These are phyloP conservation scores for Eilema depressum DNA, from an alignment of 2,888 invertebrate species.

Conservation along the genomic window DNA sequence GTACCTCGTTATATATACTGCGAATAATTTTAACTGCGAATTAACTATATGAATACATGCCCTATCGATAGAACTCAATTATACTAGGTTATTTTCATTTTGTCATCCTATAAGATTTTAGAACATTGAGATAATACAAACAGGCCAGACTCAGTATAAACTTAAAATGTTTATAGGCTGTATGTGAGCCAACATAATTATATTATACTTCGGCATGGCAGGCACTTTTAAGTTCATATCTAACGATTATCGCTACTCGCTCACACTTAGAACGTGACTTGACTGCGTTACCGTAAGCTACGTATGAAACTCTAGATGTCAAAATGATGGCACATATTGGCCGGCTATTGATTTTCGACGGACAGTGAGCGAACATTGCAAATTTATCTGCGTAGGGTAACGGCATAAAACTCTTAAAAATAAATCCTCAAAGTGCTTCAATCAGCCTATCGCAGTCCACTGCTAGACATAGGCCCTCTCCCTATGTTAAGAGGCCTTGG, in stretches of 20 bases:
- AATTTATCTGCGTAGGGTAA: conserved; percentile 43
- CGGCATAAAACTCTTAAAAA: conserved; percentile 20
- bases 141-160: neutral
- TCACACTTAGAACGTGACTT: conserved; percentile 31
- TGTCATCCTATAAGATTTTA: too few relatives aligned
- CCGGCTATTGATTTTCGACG: conserved; percentile 76
- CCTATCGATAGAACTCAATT: too few relatives aligned
- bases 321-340: conserved; percentile 82
- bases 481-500: too few relatives aligned
- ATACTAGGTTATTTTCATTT: too few relatives aligned
- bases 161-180: too few relatives aligned
- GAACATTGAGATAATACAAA: neutral
- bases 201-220: neutral
- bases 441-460: too few relatives aligned
- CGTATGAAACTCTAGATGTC: conserved; percentile 77
- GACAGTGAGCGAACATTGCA: conserved; percentile 61
- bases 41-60: too few relatives aligned
- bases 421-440: neutral
- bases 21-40: too few relatives aligned
- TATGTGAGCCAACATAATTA: neutral
- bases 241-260: conserved; percentile 35
- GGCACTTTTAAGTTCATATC: neutral
- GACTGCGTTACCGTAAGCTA: conserved; percentile 58
- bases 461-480: too few relatives aligned
- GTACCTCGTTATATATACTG: too few relatives aligned